A percentile compares a stretch with the other conserved stretches of the same genome.
phyloP scores from a whole-genome alignment of 2,888 invertebrate species.

The Tetanocera ferruginea region DNA sequence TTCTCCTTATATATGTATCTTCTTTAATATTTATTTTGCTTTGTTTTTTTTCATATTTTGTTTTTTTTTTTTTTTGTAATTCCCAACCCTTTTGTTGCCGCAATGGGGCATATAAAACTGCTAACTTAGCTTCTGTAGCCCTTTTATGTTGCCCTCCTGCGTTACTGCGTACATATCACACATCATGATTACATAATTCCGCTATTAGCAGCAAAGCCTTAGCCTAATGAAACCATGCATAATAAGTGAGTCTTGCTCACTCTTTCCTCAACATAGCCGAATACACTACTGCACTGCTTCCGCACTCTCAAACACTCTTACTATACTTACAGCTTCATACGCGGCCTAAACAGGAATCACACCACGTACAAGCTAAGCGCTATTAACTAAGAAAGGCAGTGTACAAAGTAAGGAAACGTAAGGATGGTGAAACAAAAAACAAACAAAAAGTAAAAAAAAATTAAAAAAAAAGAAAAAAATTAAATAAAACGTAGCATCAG shows the following conservation, averaged over 20 bases:
- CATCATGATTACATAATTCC: constrained; percentile 35
- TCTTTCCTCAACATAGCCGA: not conserved
- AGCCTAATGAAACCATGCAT: constrained; percentile 19
- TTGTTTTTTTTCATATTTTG: not conserved
- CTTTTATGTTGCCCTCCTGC: not conserved
- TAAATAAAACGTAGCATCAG: no score
- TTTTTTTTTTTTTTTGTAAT: constrained; percentile 2
- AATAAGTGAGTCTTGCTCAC: not conserved
- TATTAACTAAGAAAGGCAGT: no score
- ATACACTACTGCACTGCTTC: not conserved
- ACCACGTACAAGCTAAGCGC: no score
- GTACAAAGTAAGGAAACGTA: no score
- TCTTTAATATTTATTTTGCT: not conserved
- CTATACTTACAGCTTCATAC: no score
- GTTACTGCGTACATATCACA: constrained; percentile 7
- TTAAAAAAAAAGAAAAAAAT: no score
- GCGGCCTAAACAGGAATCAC: no score
- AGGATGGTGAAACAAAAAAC: no score
- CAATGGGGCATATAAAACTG: not conserved
- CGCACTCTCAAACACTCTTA: no score
- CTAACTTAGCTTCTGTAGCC: not conserved
- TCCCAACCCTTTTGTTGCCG: constrained; percentile 5
- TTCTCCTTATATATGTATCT: no score
- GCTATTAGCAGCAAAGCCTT: constrained; percentile 27
- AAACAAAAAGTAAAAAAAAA: no score